Evolutionary conservation across 2,113 vertebrate species (phyloP).

Genomic region (Rhizomys pruinosus): DNA sequence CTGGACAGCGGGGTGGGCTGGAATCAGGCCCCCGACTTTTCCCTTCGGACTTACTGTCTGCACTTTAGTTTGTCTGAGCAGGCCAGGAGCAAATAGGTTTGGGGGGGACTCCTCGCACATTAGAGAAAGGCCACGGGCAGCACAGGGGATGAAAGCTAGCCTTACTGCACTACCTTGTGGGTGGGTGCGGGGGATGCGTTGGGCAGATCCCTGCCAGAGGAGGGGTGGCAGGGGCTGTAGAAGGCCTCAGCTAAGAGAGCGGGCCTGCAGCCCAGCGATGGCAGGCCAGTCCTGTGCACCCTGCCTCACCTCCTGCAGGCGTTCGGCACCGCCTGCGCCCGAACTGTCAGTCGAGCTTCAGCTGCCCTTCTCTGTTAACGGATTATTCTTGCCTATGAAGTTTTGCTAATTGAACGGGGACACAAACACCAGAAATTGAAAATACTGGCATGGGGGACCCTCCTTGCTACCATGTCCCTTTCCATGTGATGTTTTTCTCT

Average conservation of each 20-base stretch:
- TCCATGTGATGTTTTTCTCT: slow-evolving; percentile 23
- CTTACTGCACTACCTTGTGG: background rate
- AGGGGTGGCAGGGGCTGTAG: background rate
- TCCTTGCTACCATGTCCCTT: background rate
- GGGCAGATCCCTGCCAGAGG: too few species aligned
- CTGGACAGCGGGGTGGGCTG: too few species aligned
- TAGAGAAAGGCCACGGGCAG: background rate
- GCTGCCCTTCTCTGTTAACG: background rate
- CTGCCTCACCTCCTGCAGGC: too few species aligned
- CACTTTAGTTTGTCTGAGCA: background rate
- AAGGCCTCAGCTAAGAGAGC: background rate
- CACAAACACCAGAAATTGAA: background rate
- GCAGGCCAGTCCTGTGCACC: too few species aligned
- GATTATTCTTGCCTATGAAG: background rate
- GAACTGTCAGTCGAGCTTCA: too few species aligned
- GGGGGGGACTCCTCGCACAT: background rate
- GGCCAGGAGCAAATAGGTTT: background rate
- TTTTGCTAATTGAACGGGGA: background rate
- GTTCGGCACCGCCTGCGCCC: too few species aligned
- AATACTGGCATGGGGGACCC: background rate
- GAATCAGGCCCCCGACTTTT: background rate
- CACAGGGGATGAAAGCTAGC: background rate
- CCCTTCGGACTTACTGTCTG: background rate
- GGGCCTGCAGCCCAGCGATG: too few species aligned
- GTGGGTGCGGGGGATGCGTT: background rate